These are phyloP conservation scores for Erpetoichthys calabaricus DNA, from an alignment of 2,797 vertebrate genomes.

Conservation along the genomic window DNA sequence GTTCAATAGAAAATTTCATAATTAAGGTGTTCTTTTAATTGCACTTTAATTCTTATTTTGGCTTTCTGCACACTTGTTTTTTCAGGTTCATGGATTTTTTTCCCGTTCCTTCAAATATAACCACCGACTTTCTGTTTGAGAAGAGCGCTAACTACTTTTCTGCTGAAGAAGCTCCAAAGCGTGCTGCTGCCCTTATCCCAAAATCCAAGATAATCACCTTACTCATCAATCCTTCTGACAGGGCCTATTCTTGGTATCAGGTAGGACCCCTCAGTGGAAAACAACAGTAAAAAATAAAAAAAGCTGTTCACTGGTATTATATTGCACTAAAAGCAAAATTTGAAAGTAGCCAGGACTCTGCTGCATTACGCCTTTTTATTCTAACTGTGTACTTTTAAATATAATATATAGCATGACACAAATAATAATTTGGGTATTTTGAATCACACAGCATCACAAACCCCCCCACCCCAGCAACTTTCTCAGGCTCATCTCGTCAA, in stretches of 20 bases:
- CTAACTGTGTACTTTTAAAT: too few species aligned
- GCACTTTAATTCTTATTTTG: background rate
- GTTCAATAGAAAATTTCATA: too few species aligned
- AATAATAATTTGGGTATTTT: too few species aligned
- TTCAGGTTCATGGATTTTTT: slow-evolving; percentile 94
- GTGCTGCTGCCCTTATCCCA: slow-evolving; percentile 75
- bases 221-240: slow-evolving; percentile 86
- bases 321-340: too few species aligned
- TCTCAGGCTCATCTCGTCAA: too few species aligned
- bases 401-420: too few species aligned
- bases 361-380: too few species aligned
- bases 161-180: slow-evolving; percentile 75
- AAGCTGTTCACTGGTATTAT: too few species aligned
- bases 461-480: too few species aligned
- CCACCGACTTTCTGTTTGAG: slow-evolving; percentile 82
- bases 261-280: slow-evolving; percentile 33
- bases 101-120: slow-evolving; percentile 73
- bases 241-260: slow-evolving; percentile 97
- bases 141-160: slow-evolving; percentile 95
- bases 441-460: too few species aligned
- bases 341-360: too few species aligned
- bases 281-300: slow-evolving; percentile 11
- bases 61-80: slow-evolving; percentile 13
- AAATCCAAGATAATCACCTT: slow-evolving; percentile 93
- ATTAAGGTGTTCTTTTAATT: background rate